Conservation (phyloP, 2,113 vertebrate genomes). For the Clarias macrocephalus region DNA sequence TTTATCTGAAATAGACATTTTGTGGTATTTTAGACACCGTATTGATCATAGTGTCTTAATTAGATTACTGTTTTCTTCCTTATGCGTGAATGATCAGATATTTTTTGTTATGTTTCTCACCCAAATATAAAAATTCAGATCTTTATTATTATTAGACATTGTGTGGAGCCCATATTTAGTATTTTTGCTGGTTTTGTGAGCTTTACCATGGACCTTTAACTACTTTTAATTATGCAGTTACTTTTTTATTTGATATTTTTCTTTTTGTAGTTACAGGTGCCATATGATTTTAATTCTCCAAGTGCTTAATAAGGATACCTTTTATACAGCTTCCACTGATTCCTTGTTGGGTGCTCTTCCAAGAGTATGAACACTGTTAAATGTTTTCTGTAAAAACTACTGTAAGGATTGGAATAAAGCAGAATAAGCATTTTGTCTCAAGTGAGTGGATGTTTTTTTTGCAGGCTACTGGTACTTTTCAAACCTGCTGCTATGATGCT, state of each 20-base stretch:
- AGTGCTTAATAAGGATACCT: neutral
- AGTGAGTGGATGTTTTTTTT: neutral
- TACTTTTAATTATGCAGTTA: neutral
- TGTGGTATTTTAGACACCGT: neutral
- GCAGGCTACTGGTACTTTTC: neutral
- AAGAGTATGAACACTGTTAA: conserved; percentile 40
- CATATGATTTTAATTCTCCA: neutral
- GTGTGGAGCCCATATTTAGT: conserved; percentile 8
- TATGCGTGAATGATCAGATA: neutral
- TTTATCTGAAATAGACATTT: conserved; percentile 22
- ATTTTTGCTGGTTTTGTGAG: neutral
- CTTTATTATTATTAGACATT: neutral
- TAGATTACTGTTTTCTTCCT: neutral
- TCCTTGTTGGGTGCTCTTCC: conserved; percentile 35
- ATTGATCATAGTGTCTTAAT: neutral
- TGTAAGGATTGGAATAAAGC: conserved; percentile 26
- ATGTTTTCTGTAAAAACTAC: conserved; percentile 30
- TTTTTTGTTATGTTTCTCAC: neutral
- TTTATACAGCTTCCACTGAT: conserved; percentile 7
- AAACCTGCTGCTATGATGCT: conserved; percentile 19
- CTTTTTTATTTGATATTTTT: neutral
- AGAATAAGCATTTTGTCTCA: conserved; percentile 26
- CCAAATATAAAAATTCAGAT: neutral
- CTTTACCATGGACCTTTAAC: neutral
- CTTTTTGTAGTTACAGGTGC: neutral